Conservation (phyloP, 2,797 vertebrate genomes). For the Chrosomus eos region DNA sequence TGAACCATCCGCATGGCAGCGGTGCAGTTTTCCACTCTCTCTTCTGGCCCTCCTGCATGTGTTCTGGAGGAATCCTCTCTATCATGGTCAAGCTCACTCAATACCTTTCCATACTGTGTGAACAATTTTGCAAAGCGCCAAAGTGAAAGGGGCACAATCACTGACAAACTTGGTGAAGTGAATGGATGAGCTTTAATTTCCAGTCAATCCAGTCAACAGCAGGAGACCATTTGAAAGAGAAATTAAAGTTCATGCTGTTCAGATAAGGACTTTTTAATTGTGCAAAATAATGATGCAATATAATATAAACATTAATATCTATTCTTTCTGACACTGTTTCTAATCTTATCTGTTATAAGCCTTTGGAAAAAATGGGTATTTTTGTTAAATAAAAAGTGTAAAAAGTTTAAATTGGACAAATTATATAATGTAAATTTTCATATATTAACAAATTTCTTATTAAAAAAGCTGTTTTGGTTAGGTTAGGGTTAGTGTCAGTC, state of each 20-base stretch:
- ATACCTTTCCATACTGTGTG: constrained; percentile 91
- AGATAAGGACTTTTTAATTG: not conserved
- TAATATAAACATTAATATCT: not conserved
- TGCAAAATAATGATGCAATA: not conserved
- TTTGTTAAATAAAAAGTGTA: too few relatives aligned
- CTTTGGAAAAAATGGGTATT: too few relatives aligned
- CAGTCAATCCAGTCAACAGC: too few relatives aligned
- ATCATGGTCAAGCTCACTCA: constrained; percentile 95
- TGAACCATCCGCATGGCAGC: constrained; percentile 88
- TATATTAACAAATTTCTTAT: too few relatives aligned
- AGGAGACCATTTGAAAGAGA: too few relatives aligned
- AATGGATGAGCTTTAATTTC: constrained; percentile 13
- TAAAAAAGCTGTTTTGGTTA: too few relatives aligned
- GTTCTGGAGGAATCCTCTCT: constrained; percentile 86
- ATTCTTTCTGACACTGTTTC: not conserved
- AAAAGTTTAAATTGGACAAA: not conserved
- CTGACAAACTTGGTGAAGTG: not conserved
- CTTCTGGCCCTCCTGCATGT: constrained; percentile 93
- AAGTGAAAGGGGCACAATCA: constrained; percentile 77
- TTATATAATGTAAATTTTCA: too few relatives aligned
- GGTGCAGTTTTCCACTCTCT: constrained; percentile 85
- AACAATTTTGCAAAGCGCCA: constrained; percentile 88
- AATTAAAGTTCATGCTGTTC: too few relatives aligned
- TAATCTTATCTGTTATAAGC: not conserved
- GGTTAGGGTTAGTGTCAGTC: too few relatives aligned